phyloP scores from a whole-genome alignment of 2,797 vertebrate genomes.

The Falco naumanni region DNA sequence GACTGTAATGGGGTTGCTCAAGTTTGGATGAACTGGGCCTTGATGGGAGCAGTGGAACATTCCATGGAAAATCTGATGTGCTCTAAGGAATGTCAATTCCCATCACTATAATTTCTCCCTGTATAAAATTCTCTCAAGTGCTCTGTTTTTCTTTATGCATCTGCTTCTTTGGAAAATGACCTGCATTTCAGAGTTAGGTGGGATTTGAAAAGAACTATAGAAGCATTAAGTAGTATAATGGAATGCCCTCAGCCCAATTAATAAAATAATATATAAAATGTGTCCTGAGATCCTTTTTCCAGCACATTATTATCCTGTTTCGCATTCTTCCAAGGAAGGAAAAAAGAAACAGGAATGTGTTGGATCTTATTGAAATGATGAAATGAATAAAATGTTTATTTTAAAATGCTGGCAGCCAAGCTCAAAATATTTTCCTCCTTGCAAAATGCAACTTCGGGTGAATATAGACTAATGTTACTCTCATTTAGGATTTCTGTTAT shows the following conservation, averaged over 20 bases:
- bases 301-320: neutral
- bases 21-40: neutral
- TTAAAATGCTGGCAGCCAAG: neutral
- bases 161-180: slow-evolving; percentile 46
- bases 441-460: slow-evolving; percentile 50
- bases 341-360: neutral
- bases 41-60: neutral
- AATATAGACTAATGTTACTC: slow-evolving; percentile 53
- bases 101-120: slow-evolving; percentile 25
- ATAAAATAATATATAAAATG: neutral
- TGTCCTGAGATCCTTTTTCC: neutral
- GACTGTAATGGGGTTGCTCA: neutral
- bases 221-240: neutral
- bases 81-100: slow-evolving; percentile 53
- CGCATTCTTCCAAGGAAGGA: neutral
- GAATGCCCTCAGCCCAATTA: slow-evolving; percentile 4
- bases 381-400: slow-evolving; percentile 34
- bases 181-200: slow-evolving; percentile 44
- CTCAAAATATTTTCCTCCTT: slow-evolving; percentile 53
- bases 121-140: slow-evolving; percentile 1
- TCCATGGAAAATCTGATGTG: slow-evolving; percentile 49
- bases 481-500: slow-evolving; percentile 72
- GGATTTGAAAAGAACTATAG: slow-evolving; percentile 36
- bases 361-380: slow-evolving; percentile 34
- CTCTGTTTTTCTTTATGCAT: slow-evolving; percentile 44